phyloP scores from a whole-genome alignment of 2,888 invertebrate species.

The Zelleria hepariella region DNA sequence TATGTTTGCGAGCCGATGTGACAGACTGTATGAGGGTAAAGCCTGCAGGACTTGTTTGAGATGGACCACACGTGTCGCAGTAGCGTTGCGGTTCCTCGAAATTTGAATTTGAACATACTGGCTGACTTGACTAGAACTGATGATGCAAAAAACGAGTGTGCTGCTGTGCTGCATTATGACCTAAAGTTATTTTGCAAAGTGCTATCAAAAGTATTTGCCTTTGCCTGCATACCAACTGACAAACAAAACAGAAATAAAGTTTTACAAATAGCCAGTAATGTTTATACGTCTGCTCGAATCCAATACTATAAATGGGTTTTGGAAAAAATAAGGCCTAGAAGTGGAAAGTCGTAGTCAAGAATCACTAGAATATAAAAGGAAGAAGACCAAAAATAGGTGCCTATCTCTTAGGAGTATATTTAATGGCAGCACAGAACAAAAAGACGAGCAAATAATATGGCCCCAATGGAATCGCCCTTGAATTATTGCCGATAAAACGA shows the following conservation, averaged over 20 bases:
- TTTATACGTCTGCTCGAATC: no score
- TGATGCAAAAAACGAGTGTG: no score
- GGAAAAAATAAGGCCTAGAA: not conserved
- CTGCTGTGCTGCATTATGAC: no score
- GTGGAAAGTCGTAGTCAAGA: not conserved
- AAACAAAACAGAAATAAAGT: no score
- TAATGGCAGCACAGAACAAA: not conserved
- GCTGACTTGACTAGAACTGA: no score
- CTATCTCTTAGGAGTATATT: not conserved
- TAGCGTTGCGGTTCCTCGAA: not conserved
- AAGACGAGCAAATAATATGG: not conserved
- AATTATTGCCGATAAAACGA: not conserved
- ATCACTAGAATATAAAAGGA: not conserved
- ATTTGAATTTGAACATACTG: not conserved
- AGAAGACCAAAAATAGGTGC: not conserved
- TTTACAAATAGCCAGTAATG: no score
- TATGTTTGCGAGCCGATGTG: not conserved
- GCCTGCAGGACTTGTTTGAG: not conserved
- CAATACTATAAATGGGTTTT: no score
- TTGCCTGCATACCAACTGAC: no score
- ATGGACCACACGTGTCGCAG: slow-evolving; percentile 10
- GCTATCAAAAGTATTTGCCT: no score
- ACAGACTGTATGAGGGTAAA: not conserved
- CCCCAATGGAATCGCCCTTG: not conserved
- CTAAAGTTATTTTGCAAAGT: no score